Percentiles rank a stretch among this genome's conserved stretches.
Conservation (phyloP, 2,888 invertebrate species). For the Siphonodentalium dalli region DNA sequence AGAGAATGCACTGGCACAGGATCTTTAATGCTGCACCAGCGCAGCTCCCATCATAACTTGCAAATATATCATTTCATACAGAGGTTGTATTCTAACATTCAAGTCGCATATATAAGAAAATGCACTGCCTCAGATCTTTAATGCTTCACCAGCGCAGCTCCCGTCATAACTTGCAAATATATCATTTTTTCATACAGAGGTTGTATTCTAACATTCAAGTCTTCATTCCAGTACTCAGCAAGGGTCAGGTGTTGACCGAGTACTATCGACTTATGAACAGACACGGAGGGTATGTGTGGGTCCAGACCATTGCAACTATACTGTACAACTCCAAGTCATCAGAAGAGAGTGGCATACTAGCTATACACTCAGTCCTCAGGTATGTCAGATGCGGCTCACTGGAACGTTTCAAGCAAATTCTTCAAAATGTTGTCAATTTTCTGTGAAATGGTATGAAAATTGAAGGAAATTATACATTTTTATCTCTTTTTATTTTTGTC, state of each 20-base stretch:
- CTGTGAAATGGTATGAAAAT: not conserved
- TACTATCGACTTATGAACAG: conserved; percentile 97
- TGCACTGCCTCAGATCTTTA: too few species aligned
- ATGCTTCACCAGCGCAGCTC: too few species aligned
- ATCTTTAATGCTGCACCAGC: too few species aligned
- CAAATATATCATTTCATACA: too few species aligned
- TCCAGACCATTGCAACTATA: conserved; percentile 96
- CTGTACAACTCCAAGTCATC: conserved; percentile 94
- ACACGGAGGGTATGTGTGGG: conserved; percentile 94
- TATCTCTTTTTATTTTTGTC: too few species aligned
- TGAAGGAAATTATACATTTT: too few species aligned
- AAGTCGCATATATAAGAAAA: too few species aligned
- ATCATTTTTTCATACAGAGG: too few species aligned
- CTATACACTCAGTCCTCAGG: conserved; percentile 97
- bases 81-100: not conserved
- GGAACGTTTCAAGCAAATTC: not conserved
- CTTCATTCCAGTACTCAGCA: conserved; percentile 81
- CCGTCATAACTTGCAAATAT: too few species aligned
- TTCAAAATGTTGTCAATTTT: not conserved
- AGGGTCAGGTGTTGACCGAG: conserved; percentile 95
- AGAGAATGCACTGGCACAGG: too few species aligned
- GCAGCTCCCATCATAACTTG: too few species aligned
- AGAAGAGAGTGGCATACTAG: conserved; percentile 96
- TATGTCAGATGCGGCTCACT: conserved; percentile 64
- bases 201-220: not conserved